Base-by-base conservation (phyloP, 2,113 vertebrate species). In the Theristicus caerulescens region DNA sequence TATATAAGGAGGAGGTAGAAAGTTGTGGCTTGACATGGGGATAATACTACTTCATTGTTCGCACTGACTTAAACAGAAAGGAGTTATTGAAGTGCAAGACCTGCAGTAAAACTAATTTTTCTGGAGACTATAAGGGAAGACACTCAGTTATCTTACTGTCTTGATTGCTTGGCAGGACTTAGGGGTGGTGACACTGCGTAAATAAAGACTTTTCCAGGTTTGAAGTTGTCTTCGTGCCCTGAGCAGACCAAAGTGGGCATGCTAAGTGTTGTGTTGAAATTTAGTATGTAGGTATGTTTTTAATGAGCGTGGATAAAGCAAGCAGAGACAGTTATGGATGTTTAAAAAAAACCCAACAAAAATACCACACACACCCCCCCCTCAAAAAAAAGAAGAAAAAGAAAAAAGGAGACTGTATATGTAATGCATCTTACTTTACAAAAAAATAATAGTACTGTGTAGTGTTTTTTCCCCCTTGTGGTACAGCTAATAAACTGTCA, bases 101-200 rank as follows among this genome's bases (percentile, higher is more conserved):
- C 10, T 24, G 17, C 17, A 29, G 12, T 69, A 16, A 34, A 64
- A 51, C 22, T 26, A 5, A 2, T 65, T 83, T 81, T 88, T 42
- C 59, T 77, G 27, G 14, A 3, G 38, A 2, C 13, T 29, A 0
- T 16, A 4, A 46, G n/a, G 6, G 10, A 58, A 49, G 40, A 18
- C 52, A 26, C 2, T 58, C 1, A 1, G 32, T 66, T 76, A 24
- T 82, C 9, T 31, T 81, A 20, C 3, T 20, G 8, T 27, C 22
- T 24, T 16, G 27, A 32, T 71, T 34, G 16, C n/a, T 66, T 73
- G 61, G 16, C 15, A 52, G 16, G 32, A 27, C 20, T 83, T 70
- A 21, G 18, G 26, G 25, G 6, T 84, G 52, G 32, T 91, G 22
- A 36, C 85, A 57, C 9, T 13, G 36, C 66, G n/a, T 40, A 59